These are phyloP conservation scores for Lontra canadensis DNA, from an alignment of 2,113 vertebrate genomes.

Conservation along the genomic window DNA sequence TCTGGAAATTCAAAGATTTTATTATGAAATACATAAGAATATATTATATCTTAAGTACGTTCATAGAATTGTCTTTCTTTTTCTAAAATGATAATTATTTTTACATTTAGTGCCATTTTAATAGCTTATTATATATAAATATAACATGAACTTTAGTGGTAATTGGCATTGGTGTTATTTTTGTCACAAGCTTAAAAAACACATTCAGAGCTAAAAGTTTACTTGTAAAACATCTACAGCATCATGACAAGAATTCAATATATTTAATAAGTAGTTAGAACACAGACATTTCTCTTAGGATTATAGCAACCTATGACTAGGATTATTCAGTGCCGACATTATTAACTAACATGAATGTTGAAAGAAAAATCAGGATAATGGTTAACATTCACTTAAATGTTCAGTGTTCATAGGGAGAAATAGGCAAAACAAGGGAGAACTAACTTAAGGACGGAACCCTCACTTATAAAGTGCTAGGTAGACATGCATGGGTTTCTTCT, in stretches of 20 bases:
- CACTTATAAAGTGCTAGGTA: conserved; percentile 64
- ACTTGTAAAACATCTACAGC: conserved; percentile 65
- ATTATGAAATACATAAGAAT: not conserved
- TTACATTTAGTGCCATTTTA: conserved; percentile 26
- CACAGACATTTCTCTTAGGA: conserved; percentile 73
- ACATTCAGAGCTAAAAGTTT: conserved; percentile 52
- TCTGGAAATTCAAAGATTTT: conserved; percentile 16
- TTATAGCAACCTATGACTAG: conserved; percentile 67
- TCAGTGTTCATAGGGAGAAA: conserved; percentile 62
- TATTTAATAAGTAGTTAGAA: conserved; percentile 76
- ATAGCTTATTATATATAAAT: conserved; percentile 15
- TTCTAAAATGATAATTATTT: conserved; percentile 18
- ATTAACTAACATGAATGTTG: conserved; percentile 65
- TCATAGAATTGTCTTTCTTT: not conserved
- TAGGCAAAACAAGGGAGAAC: conserved; percentile 54
- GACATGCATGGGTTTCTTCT: conserved; percentile 61
- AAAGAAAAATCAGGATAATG: conserved; percentile 69
- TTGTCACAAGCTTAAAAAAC: conserved; percentile 52
- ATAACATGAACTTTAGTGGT: conserved; percentile 20
- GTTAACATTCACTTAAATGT: conserved; percentile 63
- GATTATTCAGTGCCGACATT: conserved; percentile 66
- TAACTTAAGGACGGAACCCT: conserved; percentile 73
- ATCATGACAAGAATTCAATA: conserved; percentile 61
- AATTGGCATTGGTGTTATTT: conserved; percentile 44
- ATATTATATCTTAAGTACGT: conserved; percentile 10